Percentiles rank a stretch among this genome's conserved stretches.
Evolutionary conservation across 2,113 vertebrate species (phyloP).

Genomic region (Leucosticte australis): DNA sequence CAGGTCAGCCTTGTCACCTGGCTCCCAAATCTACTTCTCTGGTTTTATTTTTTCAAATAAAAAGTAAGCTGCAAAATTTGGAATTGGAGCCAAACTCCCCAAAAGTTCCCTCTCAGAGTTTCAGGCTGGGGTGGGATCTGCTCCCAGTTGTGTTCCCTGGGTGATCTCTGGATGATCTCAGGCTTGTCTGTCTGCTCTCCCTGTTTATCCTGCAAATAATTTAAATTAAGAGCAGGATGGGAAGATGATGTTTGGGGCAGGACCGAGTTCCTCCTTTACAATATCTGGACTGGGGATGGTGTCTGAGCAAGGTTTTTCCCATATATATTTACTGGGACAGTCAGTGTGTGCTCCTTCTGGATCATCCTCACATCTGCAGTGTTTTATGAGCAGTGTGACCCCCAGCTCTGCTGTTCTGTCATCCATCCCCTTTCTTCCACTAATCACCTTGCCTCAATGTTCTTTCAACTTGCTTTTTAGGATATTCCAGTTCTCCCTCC

Average conservation of each 20-base stretch:
- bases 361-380: not conserved
- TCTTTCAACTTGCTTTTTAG: not conserved
- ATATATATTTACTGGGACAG: rapidly evolving
- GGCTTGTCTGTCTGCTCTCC: not conserved
- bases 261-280: not conserved
- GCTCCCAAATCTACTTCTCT: not conserved
- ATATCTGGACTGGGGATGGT: not conserved
- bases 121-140: not conserved
- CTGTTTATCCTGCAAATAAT: not conserved
- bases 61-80: not conserved
- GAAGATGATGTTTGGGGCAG: not conserved
- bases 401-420: not conserved
- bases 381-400: not conserved
- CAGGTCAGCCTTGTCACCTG: rapidly evolving
- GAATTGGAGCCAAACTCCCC: rapidly evolving
- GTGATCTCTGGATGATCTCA: not conserved
- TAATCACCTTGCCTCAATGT: not conserved
- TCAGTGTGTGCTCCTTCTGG: not conserved
- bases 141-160: not conserved
- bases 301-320: not conserved
- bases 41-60: rapidly evolving
- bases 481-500: not conserved
- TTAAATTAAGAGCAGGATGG: not conserved
- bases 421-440: not conserved
- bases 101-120: not conserved